Evolutionary conservation across 2,797 vertebrate species (phyloP), one percentile per base, ranked within the genome.

Genomic region (Rhynchonycteris naso): DNA sequence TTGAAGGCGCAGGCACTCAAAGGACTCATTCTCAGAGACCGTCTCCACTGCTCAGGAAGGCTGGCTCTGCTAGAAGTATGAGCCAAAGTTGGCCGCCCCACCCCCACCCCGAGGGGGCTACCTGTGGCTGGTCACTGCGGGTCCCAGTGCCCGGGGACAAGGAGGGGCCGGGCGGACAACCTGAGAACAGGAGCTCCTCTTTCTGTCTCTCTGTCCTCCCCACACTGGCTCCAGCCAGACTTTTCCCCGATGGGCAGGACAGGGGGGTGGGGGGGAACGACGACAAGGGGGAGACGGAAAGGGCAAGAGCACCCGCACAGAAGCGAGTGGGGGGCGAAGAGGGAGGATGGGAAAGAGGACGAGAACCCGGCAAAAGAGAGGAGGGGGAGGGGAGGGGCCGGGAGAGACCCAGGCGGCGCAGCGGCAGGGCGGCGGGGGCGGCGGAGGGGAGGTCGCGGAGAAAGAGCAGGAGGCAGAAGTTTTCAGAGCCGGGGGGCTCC

Each of bases 71-170:
- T 35, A 4, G 11, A 74, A 66, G 76, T 28, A 54, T 18, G 58
- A 22, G 86, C 52, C 35, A 33, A 76, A 78, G 93, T 47, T 38
- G 83, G 91, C 24, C 8, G 43, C 43, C 43, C 43, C 43, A 5
- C 43, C 43, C 43, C 43, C 28, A n/a, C 33, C 66, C 54, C 47
- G 18, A 1, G 71, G 33, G 80, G 88, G 82, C 87, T 89, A 75
- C 93, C 83, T 88, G 93, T 72, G 79, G 93, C 90, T 10, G 63
- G 81, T 65, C 88, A 30, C 81, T 16, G 50, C 22, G 68, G 78
- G 87, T 7, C 83, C 35, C 78, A 26, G 66, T 0, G 66, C 69
- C 92, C 38, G 93, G 3, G 43, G 81, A 26, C 87, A 0, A 5
- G 54, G 72, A 18, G 52, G 24, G 21, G 16, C 58, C 2, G 30